phyloP scores from a whole-genome alignment of 2,888 invertebrate genomes.

The Ganaspis brasiliensis region DNA sequence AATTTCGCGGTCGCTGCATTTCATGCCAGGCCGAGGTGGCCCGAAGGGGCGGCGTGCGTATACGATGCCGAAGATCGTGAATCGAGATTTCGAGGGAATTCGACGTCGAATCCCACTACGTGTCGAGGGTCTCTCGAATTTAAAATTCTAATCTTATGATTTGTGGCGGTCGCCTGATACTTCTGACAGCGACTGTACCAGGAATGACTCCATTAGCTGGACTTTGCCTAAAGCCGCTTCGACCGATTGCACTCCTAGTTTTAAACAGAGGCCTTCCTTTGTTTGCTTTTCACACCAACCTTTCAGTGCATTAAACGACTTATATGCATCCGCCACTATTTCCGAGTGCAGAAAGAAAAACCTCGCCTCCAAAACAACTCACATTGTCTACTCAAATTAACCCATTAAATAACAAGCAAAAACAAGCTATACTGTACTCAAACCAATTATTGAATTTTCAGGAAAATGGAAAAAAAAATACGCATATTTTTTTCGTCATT shows the following conservation, averaged over 20 bases:
- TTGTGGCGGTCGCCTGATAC: conserved; percentile 72
- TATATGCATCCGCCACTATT: no score
- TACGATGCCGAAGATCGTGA: conserved; percentile 71
- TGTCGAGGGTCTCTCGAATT: conserved; percentile 68
- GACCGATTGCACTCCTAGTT: conserved; percentile 60
- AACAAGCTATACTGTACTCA: no score
- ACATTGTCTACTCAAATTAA: no score
- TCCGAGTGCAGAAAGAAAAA: no score
- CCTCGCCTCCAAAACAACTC: no score
- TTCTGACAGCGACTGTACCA: conserved; percentile 74
- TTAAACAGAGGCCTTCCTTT: conserved; percentile 56
- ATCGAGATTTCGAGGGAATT: conserved; percentile 77
- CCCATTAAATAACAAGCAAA: no score
- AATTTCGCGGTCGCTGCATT: conserved; percentile 70
- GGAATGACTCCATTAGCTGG: conserved; percentile 79
- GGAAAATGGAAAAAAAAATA: no score
- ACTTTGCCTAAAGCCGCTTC: conserved; percentile 72
- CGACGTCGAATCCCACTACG: conserved; percentile 68
- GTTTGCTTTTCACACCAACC: conserved; percentile 60
- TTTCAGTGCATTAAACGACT: no score
- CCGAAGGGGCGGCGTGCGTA: conserved; percentile 61
- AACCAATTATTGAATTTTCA: no score
- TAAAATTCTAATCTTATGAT: conserved; percentile 81
- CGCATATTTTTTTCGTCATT: no score
- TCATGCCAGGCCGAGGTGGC: conserved; percentile 63